These are phyloP conservation scores for Heliconius cydno DNA, from an alignment of 2,888 invertebrate genomes.

Conservation along the genomic window DNA sequence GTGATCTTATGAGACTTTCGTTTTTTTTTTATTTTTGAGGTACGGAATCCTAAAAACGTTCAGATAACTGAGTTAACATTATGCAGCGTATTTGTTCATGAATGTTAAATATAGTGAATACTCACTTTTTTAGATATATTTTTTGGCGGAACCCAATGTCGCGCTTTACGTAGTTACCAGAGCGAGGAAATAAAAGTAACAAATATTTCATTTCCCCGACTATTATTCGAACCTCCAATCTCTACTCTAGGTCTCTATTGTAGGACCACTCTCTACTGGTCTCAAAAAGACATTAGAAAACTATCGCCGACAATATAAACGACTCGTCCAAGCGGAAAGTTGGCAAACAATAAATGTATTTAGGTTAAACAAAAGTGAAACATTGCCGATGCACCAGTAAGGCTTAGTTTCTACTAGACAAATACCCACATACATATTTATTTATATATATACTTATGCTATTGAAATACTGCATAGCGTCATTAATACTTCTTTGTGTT, in stretches of 20 bases:
- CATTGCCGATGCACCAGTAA: constrained; percentile 38
- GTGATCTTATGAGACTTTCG: not conserved
- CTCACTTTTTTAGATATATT: no score
- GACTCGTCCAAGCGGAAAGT: constrained; percentile 40
- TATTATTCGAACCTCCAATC: no score
- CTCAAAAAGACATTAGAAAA: not conserved
- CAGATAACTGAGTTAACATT: not conserved
- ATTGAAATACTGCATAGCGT: no score
- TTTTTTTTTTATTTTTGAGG: no score
- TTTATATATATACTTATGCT: not conserved
- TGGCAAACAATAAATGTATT: constrained; percentile 51
- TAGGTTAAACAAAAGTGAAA: constrained; percentile 53
- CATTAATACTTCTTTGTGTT: no score
- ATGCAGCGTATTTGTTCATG: not conserved
- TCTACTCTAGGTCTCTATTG: no score
- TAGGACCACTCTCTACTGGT: not conserved
- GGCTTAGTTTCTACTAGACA: constrained; percentile 4
- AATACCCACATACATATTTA: not conserved
- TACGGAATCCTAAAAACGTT: no score
- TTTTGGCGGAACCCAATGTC: no score
- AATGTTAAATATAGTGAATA: not conserved
- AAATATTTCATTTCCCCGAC: no score
- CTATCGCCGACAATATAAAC: constrained; percentile 20
- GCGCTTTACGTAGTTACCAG: no score
- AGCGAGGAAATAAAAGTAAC: no score